Evolutionary conservation across 2,888 invertebrate species (phyloP), one percentile per base, ranked within the genome.

Genomic region (Tenthredo mesomela): DNA sequence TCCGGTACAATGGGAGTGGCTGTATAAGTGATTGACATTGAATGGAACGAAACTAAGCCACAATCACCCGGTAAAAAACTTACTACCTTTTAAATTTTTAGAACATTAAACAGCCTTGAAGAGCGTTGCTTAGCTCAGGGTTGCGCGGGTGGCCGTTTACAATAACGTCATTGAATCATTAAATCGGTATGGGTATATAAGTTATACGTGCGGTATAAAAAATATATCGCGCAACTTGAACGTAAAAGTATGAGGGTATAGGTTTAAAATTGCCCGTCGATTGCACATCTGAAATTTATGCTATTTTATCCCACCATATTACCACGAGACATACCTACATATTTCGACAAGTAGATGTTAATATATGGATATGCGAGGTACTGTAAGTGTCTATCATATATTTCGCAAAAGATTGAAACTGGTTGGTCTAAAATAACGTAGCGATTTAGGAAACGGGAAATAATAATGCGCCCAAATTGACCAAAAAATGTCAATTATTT

Each of bases 1-100:
- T 82, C 82, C 82, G 82, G 82, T 82, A 58, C 67, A 70, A 67
- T 33, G 50, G 82, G 82, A 67, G 82, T 82, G 82, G 82, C 61
- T 25, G 50, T 82, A 15, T 61, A 15, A 9, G 18, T 82, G 84
- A 54, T 33, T 70, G 84, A 71, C 54, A 65, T 70, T 85, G 77
- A 84, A 84, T 50, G 43, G 43, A 84, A 75, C 75, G 61, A 84
- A 84, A 65, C 77, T 78, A 43, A 75, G 67, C 61, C 47, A 84
- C 84, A 84, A 77, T 84, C 84, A 67, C 77, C 70, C 6, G 65
- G 40, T 25, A 71, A 82, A 71, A 71, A 70, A 85, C 33, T 18
- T 67, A 6, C 77, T 50, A 61, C 58, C 80, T 61, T 61, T 61
- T 10, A 61, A 5, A 80, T 61, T 61, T 37, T 40, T 40, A 21